Evolutionary conservation across 2,113 vertebrate genomes (phyloP).

Genomic region (Actenoides lindsayi): DNA sequence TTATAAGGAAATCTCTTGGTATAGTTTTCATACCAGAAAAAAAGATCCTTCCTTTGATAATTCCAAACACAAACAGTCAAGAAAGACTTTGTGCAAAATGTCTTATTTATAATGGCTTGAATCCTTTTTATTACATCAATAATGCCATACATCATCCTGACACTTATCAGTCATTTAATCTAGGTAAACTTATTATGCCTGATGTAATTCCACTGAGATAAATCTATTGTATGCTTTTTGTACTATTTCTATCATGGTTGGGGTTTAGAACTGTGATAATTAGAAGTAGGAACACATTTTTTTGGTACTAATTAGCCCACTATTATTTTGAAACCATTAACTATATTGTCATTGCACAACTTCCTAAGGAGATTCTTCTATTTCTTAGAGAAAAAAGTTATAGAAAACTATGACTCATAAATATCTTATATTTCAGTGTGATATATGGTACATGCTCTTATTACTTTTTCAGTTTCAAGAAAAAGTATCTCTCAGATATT

Average conservation of each 20-base stretch:
- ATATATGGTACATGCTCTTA: neutral
- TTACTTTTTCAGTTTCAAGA: neutral
- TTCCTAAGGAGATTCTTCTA: neutral
- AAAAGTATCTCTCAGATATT: neutral
- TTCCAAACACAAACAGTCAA: neutral
- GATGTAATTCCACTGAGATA: neutral
- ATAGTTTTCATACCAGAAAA: neutral
- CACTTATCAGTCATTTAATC: slow-evolving; percentile 42
- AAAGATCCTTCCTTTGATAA: neutral
- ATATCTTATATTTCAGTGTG: neutral
- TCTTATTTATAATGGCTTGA: neutral
- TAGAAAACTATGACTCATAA: neutral
- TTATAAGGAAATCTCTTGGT: neutral
- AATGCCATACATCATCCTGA: neutral
- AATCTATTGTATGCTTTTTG: neutral
- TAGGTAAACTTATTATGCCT: neutral
- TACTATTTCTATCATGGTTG: neutral
- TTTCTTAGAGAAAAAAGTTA: neutral
- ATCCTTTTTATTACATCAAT: neutral
- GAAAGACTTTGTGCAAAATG: neutral
- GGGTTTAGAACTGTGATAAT: neutral
- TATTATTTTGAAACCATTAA: slow-evolving; percentile 8
- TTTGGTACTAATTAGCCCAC: neutral
- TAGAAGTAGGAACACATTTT: neutral
- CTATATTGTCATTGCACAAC: neutral